These are phyloP conservation scores for Struthio camelus DNA, from an alignment of 2,113 vertebrate genomes.

Conservation along the genomic window DNA sequence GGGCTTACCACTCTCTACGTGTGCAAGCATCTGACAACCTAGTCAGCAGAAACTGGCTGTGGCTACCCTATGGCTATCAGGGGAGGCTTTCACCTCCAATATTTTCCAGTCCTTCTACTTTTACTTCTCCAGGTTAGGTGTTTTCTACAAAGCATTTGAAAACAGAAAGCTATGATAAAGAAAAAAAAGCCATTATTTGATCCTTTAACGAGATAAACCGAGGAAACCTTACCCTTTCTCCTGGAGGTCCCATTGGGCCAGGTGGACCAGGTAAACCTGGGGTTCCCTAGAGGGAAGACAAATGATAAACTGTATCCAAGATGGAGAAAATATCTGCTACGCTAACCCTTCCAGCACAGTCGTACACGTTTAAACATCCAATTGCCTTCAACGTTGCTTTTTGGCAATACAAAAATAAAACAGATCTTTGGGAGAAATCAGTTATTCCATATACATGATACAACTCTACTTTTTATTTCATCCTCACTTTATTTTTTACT, in stretches of 20 bases:
- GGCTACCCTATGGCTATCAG: neutral
- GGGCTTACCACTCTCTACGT: neutral
- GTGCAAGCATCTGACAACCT: neutral
- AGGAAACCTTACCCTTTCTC: slow-evolving; percentile 85
- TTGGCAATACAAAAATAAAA: neutral
- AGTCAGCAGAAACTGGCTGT: neutral
- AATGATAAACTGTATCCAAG: neutral
- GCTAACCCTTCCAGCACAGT: neutral
- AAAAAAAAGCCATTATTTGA: neutral
- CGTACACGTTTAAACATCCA: neutral
- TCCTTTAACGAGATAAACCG: neutral
- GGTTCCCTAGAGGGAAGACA: slow-evolving; percentile 80
- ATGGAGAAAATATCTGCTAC: neutral
- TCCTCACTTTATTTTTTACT: neutral
- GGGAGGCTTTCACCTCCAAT: neutral
- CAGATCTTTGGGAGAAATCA: neutral
- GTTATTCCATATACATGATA: neutral
- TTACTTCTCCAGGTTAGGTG: neutral
- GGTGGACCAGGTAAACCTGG: slow-evolving; percentile 83
- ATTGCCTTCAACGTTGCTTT: neutral
- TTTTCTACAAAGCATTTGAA: neutral
- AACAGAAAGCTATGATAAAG: neutral
- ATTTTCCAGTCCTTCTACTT: neutral
- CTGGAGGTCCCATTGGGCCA: slow-evolving; percentile 88
- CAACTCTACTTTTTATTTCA: neutral